Evolutionary conservation across 2,797 vertebrate genomes (phyloP), one percentile per base, ranked within the genome.

Genomic region (Lepus oiostolus): DNA sequence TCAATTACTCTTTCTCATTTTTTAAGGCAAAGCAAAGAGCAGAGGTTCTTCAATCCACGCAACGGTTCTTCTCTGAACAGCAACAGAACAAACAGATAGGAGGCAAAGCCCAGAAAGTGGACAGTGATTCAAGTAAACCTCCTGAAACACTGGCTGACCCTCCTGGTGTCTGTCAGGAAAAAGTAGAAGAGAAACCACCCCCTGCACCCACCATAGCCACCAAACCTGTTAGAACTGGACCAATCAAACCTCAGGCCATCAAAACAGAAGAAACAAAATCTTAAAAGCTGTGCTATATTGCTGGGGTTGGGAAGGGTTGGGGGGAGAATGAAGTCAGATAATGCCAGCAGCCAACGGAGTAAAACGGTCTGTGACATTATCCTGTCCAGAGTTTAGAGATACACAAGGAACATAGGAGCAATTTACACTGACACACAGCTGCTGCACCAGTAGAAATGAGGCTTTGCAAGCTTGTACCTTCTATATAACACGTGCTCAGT

Each of bases 241-340:
- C 99, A 98, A 99, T 99, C 97, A 99, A 99, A 98, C 99, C 99
- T 94, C 99, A 99, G 98, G 99, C 99, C 94, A 99, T 99, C 98
- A 99, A 99, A 98, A 99, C 99, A 0, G 99, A 99, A 97, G 99
- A 99, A 98, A 98, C 99, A 97, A 99, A 99, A 98, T 99, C 98
- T 71, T 98, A 98, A 97, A 97, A 93, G 91, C 96, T 83, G 85
- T 91, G 88, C 90, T 96, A 92, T 80, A 1, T 0, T 58, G 67
- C 88, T 86, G 95, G 74, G 94, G 22, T 10, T 14, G n/a, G 82
- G 88, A 17, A 79, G 47, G 80, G 75, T 75, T 3, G 16, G 30
- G 79, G 96, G 77, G 72, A 91, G 62, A 88, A 52, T 54, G 93
- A 93, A 85, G 88, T 90, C 71, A 86, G 94, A 71, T 86, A 71